Conservation (phyloP, 1,140 invertebrate genomes). For the Colletes gigas region DNA sequence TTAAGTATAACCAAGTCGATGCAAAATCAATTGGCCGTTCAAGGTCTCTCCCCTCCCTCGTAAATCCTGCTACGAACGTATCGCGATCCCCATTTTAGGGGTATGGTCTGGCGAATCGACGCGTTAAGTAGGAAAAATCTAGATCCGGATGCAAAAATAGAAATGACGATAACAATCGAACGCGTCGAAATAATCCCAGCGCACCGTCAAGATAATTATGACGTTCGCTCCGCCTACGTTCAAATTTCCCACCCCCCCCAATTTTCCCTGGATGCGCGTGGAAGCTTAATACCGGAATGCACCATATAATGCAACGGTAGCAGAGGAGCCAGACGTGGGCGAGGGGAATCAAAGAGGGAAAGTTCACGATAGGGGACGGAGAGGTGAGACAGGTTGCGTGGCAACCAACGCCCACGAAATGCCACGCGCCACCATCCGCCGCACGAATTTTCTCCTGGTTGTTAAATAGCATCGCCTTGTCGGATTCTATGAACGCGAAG, state of each 20-base stretch:
- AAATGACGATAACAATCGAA: neutral
- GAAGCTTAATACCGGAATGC: slow-evolving; percentile 25
- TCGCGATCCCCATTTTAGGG: too few relatives aligned
- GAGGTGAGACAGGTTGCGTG: slow-evolving; percentile 67
- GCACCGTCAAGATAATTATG: slow-evolving; percentile 6
- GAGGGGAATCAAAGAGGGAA: slow-evolving; percentile 43
- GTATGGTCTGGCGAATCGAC: too few relatives aligned
- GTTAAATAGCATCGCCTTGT: neutral
- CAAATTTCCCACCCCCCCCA: neutral
- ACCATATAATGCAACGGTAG: slow-evolving; percentile 28
- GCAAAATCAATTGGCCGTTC: too few relatives aligned
- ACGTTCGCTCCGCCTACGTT: slow-evolving; percentile 28
- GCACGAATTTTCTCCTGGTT: slow-evolving; percentile 2
- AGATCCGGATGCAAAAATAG: too few relatives aligned
- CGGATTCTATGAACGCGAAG: neutral
- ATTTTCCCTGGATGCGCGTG: slow-evolving; percentile 10
- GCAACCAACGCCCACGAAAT: slow-evolving; percentile 74
- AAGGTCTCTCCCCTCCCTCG: too few relatives aligned
- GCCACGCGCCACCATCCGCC: slow-evolving; percentile 66
- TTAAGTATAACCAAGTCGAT: too few relatives aligned
- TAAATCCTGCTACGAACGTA: too few relatives aligned
- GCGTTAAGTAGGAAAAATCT: neutral
- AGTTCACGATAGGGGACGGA: slow-evolving; percentile 62
- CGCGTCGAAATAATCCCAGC: slow-evolving; percentile 7
- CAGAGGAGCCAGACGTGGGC: neutral